A percentile compares a stretch with the other conserved stretches of the same genome.
These are phyloP conservation scores for Takifugu bimaculatus DNA, from an alignment of 2,113 vertebrate genomes.

Conservation along the genomic window DNA sequence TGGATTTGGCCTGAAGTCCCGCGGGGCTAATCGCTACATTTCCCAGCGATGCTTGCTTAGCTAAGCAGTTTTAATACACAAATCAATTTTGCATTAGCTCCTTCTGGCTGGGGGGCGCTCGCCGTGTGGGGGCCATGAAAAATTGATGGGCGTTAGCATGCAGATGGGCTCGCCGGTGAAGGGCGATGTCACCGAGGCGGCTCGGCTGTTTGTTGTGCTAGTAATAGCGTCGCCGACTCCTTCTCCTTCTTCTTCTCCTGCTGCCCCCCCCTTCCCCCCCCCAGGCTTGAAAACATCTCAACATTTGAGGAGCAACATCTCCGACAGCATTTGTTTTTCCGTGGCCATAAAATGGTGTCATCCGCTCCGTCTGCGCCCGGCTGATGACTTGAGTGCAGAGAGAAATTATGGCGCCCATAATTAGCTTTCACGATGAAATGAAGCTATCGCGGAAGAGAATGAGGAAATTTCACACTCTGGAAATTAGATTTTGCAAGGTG, in stretches of 20 bases:
- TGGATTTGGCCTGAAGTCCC: constrained; percentile 64
- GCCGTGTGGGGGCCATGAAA: constrained; percentile 84
- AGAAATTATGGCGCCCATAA: constrained; percentile 65
- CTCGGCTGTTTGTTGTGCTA: constrained; percentile 63
- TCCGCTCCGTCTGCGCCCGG: constrained; percentile 47
- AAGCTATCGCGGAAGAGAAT: constrained; percentile 68
- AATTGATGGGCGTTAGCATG: constrained; percentile 83
- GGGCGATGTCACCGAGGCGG: constrained; percentile 72
- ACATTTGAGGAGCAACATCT: constrained; percentile 30
- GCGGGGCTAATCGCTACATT: constrained; percentile 77
- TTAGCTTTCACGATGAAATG: constrained; percentile 72
- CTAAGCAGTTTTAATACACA: constrained; percentile 87
- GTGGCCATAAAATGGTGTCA: constrained; percentile 54
- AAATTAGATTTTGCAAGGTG: constrained; percentile 71
- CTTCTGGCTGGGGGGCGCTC: constrained; percentile 81
- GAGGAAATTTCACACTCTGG: constrained; percentile 72
- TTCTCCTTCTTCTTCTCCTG: too few species aligned
- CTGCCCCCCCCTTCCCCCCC: too few species aligned
- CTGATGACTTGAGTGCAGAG: constrained; percentile 59
- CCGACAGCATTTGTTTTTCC: constrained; percentile 55
- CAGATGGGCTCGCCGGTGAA: constrained; percentile 79
- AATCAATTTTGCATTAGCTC: constrained; percentile 92
- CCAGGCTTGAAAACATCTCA: constrained; percentile 16
- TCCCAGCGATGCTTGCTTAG: constrained; percentile 78
- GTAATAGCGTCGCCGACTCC: constrained; percentile 22